Evolutionary conservation across 2,113 vertebrate species (phyloP), one percentile per base, ranked within the genome.

Genomic region (Tamias sibiricus): DNA sequence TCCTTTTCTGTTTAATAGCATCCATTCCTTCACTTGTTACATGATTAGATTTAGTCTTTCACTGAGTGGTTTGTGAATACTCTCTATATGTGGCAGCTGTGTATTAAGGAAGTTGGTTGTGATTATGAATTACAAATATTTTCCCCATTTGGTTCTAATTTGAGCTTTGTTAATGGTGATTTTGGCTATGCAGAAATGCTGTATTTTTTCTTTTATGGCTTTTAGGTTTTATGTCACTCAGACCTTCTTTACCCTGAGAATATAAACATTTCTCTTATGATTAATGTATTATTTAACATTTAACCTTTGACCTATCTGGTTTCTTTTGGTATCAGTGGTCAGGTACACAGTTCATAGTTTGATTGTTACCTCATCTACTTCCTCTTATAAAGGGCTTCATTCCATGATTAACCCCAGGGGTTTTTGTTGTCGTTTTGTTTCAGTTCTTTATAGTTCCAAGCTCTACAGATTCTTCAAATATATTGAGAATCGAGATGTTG

Each of bases 381-480:
- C 52, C 37, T 74, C 20, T 87, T 83, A 24, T 7, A 20, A 68
- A 85, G 32, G 16, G 57, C n/a, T 66, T 72, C 10, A 42, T 47
- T 68, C 35, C 62, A 7, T 71, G 47, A 74, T 40, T 97, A 80
- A 98, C 72, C 2, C 19, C n/a, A 0, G 26, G 3, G 68, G 52
- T 96, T 94, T 69, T n/a, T n/a, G n/a, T n/a, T 54, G 0, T 96
- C 97, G 94, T 83, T 2, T 92, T 83, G 88, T 80, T 95, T 72
- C 74, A 99, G 99, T 99, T 97, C 98, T 99, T 94, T 99, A 99
- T 92, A 99, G 99, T 95, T 99, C 99, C 96, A 99, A 99, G 97
- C 98, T 99, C 71, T 99, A 99, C 98, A 98, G 99, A 96, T 99
- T 99, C 97, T 99, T 99, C 98, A 99, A 99, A 95, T 99, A 99